Evolutionary conservation across 2,888 invertebrate species (phyloP).

Genomic region (Rhimphoctona megacephalus): DNA sequence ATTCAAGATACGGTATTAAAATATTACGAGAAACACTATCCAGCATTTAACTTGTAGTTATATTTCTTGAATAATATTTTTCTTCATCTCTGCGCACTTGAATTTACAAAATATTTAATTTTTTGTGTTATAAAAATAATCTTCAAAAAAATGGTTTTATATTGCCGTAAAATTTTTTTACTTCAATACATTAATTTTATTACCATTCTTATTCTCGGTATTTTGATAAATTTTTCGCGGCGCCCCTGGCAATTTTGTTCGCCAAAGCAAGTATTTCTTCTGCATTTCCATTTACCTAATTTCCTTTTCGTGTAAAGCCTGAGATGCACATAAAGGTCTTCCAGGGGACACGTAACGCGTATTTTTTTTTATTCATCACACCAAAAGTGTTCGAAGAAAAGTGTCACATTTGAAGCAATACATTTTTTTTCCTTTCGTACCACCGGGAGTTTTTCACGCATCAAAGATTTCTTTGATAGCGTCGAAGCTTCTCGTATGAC

Average conservation of each 20-base stretch:
- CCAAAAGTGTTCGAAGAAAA: background rate
- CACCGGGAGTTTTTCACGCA: background rate
- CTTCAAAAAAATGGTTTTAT: background rate
- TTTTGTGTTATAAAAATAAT: background rate
- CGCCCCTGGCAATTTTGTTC: background rate
- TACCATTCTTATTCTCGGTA: background rate
- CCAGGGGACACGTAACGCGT: background rate
- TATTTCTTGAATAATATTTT: too few relatives aligned
- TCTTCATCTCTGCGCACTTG: too few relatives aligned
- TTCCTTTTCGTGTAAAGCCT: background rate
- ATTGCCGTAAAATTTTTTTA: background rate
- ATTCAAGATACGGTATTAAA: conserved; percentile 27
- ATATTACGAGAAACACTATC: conserved; percentile 20
- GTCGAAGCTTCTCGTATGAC: conserved; percentile 8
- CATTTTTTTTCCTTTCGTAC: background rate
- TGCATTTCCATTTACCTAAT: background rate
- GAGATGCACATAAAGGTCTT: background rate
- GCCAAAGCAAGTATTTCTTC: background rate
- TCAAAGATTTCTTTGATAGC: conserved; percentile 29
- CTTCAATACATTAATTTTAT: background rate
- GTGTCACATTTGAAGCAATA: conserved; percentile 1
- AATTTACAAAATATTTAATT: background rate
- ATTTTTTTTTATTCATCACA: background rate
- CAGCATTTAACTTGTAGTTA: background rate
- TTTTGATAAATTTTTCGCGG: background rate